Evolutionary conservation across 2,113 vertebrate species (phyloP).

Genomic region (Notiomystis cincta): DNA sequence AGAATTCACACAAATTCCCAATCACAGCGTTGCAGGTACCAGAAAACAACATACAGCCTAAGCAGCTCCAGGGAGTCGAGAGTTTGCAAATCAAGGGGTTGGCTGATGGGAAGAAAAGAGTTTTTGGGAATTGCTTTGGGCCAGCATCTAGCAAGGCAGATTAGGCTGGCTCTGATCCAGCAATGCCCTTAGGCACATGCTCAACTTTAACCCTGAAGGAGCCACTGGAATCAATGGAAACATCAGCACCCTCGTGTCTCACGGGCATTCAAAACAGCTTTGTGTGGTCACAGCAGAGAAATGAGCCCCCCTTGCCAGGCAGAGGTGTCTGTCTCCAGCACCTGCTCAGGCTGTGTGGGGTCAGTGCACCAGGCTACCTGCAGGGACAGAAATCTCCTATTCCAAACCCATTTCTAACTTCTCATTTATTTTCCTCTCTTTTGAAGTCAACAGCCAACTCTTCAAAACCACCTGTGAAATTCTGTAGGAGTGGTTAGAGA

Average conservation of each 20-base stretch:
- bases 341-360: not conserved
- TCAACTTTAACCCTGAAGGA: conserved; percentile 14
- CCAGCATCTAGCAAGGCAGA: not conserved
- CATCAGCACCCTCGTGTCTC: not conserved
- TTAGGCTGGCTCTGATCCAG: conserved; percentile 7
- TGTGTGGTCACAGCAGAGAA: not conserved
- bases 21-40: not conserved
- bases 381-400: not conserved
- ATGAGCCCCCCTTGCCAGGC: not conserved
- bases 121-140: not conserved
- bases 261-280: not conserved
- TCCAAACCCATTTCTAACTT: not conserved
- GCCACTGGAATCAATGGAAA: not conserved
- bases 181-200: conserved; percentile 38
- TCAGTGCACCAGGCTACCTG: not conserved
- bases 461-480: conserved; percentile 10
- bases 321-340: not conserved
- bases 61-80: not conserved
- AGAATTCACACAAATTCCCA: not conserved
- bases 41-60: not conserved
- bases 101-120: not conserved
- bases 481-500: not conserved
- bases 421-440: conserved; percentile 16
- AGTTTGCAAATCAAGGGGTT: not conserved
- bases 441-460: conserved; percentile 3